A percentile compares a stretch with the other conserved stretches of the same genome.
These are phyloP conservation scores for fruit fly (Drosophila melanogaster) DNA, from an alignment of 1,140 invertebrate species.

Conservation along the genomic window DNA sequence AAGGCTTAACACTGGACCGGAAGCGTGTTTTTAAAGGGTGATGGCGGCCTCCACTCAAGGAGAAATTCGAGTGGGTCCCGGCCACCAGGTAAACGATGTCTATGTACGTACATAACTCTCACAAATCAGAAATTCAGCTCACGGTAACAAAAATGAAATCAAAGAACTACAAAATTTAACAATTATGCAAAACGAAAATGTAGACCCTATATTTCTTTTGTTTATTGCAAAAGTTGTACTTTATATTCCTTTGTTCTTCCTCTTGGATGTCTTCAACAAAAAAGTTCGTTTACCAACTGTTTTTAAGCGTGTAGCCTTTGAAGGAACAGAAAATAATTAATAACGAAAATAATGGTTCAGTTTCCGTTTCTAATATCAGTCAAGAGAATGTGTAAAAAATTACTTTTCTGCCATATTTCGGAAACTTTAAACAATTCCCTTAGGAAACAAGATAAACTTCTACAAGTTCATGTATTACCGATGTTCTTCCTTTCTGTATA, in stretches of 20 bases:
- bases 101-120: constrained; percentile 87
- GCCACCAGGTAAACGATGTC: constrained; percentile 93
- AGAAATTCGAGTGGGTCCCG: constrained; percentile 97
- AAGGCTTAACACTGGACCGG: constrained; percentile 85
- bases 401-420: neutral
- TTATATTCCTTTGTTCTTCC: constrained; percentile 35
- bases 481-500: neutral
- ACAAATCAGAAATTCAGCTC: constrained; percentile 84
- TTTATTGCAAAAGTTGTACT: constrained; percentile 38
- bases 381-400: too few species aligned
- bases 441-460: too few species aligned
- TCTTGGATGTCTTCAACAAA: constrained; percentile 24
- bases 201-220: constrained; percentile 30
- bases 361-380: constrained; percentile 21
- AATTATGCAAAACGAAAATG: constrained; percentile 40
- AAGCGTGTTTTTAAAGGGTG: constrained; percentile 85
- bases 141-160: constrained; percentile 85
- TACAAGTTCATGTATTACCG: neutral
- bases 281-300: constrained; percentile 23
- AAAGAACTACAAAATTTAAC: constrained; percentile 69
- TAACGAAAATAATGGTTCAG: constrained; percentile 3
- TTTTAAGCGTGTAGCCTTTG: constrained; percentile 30
- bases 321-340: constrained; percentile 13
- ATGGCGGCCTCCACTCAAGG: constrained; percentile 92
- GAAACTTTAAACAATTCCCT: neutral